A percentile compares a stretch with the other conserved stretches of the same genome.
These are phyloP conservation scores for Meloe dianella DNA, from an alignment of 2,888 invertebrate genomes.

Conservation along the genomic window DNA sequence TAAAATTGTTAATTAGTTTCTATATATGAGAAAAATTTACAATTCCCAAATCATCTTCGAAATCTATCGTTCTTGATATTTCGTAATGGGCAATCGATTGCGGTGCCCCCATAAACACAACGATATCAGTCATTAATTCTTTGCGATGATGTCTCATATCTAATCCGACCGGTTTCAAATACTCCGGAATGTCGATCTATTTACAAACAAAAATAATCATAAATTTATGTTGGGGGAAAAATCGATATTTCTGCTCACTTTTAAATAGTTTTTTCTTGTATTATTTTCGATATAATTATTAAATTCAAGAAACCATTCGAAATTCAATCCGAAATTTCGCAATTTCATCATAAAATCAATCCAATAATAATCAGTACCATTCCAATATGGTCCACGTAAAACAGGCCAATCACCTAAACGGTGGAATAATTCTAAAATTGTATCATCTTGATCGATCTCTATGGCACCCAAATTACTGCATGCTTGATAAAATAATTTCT, in stretches of 20 bases:
- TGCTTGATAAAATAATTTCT: conserved; percentile 25
- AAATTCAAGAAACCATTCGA: conserved; percentile 40
- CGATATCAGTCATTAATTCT: conserved; percentile 25
- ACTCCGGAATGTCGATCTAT: conserved; percentile 27
- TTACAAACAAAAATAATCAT: neutral
- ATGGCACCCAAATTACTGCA: conserved; percentile 27
- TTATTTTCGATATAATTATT: conserved; percentile 20
- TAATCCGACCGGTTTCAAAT: conserved; percentile 16
- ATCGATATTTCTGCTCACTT: conserved; percentile 1
- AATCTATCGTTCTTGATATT: conserved; percentile 4
- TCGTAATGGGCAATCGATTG: conserved; percentile 6
- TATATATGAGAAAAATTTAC: neutral
- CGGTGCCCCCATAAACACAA: conserved; percentile 19
- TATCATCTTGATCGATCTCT: conserved; percentile 24
- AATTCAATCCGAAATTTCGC: conserved; percentile 33
- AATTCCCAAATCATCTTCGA: conserved; percentile 5
- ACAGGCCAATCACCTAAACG: conserved; percentile 44
- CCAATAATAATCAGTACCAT: conserved; percentile 40
- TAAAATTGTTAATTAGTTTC: neutral
- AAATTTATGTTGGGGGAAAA: no score
- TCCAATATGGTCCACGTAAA: conserved; percentile 37
- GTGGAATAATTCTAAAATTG: conserved; percentile 23
- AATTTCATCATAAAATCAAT: conserved; percentile 30
- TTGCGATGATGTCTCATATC: conserved; percentile 13
- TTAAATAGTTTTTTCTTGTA: conserved; percentile 14